A percentile compares a stretch with the other conserved stretches of the same genome.
Conservation (phyloP, 2,797 vertebrate genomes). For the Malurus splendens region DNA sequence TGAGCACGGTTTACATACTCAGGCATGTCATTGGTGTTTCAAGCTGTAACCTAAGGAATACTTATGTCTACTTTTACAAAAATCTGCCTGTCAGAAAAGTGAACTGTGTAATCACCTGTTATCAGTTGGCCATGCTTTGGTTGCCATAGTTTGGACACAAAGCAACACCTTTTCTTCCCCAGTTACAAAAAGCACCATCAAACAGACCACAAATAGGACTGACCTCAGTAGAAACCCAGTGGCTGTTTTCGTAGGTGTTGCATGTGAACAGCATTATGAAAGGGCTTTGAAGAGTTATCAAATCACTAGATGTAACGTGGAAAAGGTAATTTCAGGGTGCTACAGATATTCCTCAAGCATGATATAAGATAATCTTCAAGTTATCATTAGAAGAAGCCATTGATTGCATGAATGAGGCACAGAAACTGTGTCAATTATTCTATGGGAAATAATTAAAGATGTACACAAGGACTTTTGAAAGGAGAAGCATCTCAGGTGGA, state of each 20-base stretch:
- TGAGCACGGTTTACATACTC: neutral
- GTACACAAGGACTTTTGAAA: neutral
- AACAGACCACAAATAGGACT: neutral
- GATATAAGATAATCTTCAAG: neutral
- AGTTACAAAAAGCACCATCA: neutral
- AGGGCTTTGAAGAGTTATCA: neutral
- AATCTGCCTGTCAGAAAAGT: neutral
- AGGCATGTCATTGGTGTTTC: neutral
- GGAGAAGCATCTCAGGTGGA: neutral
- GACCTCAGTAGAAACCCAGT: neutral
- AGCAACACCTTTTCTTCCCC: neutral
- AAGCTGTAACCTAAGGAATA: neutral
- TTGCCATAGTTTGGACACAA: neutral
- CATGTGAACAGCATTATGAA: neutral
- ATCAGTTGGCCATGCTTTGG: neutral
- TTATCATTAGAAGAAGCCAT: neutral
- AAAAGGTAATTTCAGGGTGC: neutral
- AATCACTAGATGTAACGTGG: neutral
- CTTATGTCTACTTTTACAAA: neutral
- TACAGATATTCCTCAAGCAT: neutral
- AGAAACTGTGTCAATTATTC: neutral
- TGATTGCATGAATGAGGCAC: neutral
- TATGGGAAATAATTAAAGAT: neutral
- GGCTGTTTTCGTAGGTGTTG: neutral
- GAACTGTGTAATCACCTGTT: neutral